Evolutionary conservation across 2,888 invertebrate genomes (phyloP), one percentile per base, ranked within the genome.

Genomic region (Lithosia quadra): DNA sequence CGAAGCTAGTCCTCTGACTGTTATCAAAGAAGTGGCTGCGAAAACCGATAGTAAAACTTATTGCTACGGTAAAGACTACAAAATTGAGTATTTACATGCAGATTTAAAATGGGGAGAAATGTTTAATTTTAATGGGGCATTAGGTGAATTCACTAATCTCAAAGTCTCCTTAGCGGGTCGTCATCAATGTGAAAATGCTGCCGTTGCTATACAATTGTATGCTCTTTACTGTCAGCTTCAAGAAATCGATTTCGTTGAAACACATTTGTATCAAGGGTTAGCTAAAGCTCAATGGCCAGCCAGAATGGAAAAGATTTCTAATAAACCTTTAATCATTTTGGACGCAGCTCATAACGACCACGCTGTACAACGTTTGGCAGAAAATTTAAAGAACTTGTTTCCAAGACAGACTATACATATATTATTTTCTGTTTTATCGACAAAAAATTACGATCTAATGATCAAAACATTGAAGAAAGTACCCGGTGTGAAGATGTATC

Each of bases 101-200:
- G 65, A 65, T 53, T 21, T 13, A 53, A 24, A 59, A 8, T 65
- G 65, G 65, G 65, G 65, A 33, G 65, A 65, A 24, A 60, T 65
- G 18, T 65, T 65, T 53, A 65, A 65, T 60, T 65, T 60, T 60
- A 34, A 59, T 34, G 65, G 65, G 15, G 9, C 33, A 7, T 2
- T 49, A 7, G 24, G 53, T 1, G 18, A 59, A 53, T 60, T 65
- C n/a, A 2, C 0, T 10, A 49, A 59, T 34, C 0, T 65, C 33
- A 59, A 65, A 60, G 59, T 65, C 1, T 36, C 65, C 13, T 22
- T 65, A 33, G 43, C 49, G 22, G 65, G 65, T 8, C 49, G 49
- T 21, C 65, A 65, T 65, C 65, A 65, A 65, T 53, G 49, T 11
- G 65, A 65, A 60, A 65, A 65, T 53, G 65, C 65, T 34, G 43